Evolutionary conservation across 2,888 invertebrate species (phyloP), one percentile per base, ranked within the genome.

Genomic region (Norana najaformis): DNA sequence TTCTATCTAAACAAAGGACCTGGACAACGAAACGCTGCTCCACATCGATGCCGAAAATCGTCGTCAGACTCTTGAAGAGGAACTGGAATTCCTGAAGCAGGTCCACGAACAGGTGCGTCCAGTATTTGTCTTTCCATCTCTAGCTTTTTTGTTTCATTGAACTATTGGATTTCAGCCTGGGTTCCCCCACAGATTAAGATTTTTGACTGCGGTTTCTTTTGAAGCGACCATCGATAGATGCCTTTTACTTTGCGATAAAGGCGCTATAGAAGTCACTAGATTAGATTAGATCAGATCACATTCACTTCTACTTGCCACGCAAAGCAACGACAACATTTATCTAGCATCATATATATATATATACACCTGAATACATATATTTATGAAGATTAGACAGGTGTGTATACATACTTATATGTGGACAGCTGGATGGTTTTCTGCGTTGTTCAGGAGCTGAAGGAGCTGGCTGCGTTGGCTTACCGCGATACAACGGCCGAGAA

Each of bases 401-500:
- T 30, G 8, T 69, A 69, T 69, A 47, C 11, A 47, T 1, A 47
- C 23, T 2, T 47, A 23, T 23, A 20, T 47, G 47, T 23, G 47
- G 23, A 23, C 47, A 47, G 4, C 4, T 23, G 47, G 6, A 47
- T 47, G 23, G 6, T 47, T 69, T 69, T 4, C n/a, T n/a, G 6
- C 11, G 1, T 18, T n/a, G 38, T 39, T 18, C 91, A 95, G 95
- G 95, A 95, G 93, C 93, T 96, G 93, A 95, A 95, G 93, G 95
- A 95, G 91, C 93, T 96, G 89, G 95, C 95, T 83, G 95, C 95
- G 35, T 93, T 95, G 91, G 95, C 95, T 18, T 95, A 95, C 93
- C 94, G 95, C 69, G 96, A 96, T 93, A 95, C 95, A 5, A 95
- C 95, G 5, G 94, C 94, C 88, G 96, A 96, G 93, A 95, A 96